Evolutionary conservation across 1,140 invertebrate genomes (phyloP).

Genomic region (Bombus huntii): DNA sequence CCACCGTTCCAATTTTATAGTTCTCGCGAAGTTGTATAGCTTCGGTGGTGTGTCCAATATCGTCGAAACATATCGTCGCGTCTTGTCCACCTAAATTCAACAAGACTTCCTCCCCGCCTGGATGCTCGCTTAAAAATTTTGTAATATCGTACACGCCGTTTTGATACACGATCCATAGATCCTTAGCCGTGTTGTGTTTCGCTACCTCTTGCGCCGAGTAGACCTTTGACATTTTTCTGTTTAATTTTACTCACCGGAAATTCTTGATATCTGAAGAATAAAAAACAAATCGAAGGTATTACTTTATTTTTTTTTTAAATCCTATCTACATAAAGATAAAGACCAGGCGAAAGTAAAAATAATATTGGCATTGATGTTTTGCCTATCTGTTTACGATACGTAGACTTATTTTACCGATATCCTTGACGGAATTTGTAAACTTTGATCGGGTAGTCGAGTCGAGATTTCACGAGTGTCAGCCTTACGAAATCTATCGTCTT

Average conservation of each 20-base stretch:
- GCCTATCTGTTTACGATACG: too few species aligned
- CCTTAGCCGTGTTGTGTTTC: slow-evolving; percentile 74
- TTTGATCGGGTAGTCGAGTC: neutral
- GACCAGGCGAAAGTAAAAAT: too few species aligned
- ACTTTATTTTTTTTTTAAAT: neutral
- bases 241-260: neutral
- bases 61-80: slow-evolving; percentile 90
- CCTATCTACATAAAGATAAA: too few species aligned
- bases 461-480: neutral
- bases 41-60: slow-evolving; percentile 92
- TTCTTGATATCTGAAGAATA: neutral
- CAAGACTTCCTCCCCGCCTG: slow-evolving; percentile 93
- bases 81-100: slow-evolving; percentile 89
- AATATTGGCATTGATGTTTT: too few species aligned
- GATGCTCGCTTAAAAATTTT: slow-evolving; percentile 86
- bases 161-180: slow-evolving; percentile 83
- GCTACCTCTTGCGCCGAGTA: slow-evolving; percentile 81
- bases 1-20: slow-evolving; percentile 85
- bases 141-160: slow-evolving; percentile 84
- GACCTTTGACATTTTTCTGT: slow-evolving; percentile 75
- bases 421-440: neutral
- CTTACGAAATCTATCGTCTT: slow-evolving; percentile 29
- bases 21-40: slow-evolving; percentile 87
- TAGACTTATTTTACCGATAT: neutral
- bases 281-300: neutral